Percentiles rank a stretch among this genome's conserved stretches.
Conservation (phyloP, 2,113 vertebrate species). For the Tetraodon nigroviridis region DNA sequence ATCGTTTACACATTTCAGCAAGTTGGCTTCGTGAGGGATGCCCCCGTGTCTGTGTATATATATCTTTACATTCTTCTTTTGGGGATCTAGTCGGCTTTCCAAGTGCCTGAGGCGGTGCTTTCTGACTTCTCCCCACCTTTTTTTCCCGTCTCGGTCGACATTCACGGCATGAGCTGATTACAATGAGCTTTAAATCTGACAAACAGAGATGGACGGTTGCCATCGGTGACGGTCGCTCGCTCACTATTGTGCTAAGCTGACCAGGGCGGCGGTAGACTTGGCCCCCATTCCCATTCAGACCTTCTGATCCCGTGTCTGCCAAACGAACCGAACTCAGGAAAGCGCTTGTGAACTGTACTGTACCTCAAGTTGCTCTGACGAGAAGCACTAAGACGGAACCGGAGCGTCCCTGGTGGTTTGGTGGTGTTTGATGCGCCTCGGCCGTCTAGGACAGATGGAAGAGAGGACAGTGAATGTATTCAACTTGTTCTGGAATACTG, state of each 20-base stretch:
- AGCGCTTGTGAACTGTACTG: constrained; percentile 97
- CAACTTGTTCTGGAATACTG: constrained; percentile 78
- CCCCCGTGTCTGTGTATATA: constrained; percentile 74
- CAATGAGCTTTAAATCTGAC: constrained; percentile 93
- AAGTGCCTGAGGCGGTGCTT: constrained; percentile 99
- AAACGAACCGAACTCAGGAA: constrained; percentile 92
- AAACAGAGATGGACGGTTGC: constrained; percentile 78
- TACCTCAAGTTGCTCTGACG: constrained; percentile 93
- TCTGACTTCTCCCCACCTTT: constrained; percentile 66
- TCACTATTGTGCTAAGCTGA: constrained; percentile 81
- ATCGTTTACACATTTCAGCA: constrained; percentile 85
- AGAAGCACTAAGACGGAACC: constrained; percentile 91
- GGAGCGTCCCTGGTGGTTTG: constrained; percentile 83
- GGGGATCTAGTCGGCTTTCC: constrained; percentile 78
- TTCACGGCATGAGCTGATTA: constrained; percentile 96
- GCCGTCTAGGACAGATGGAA: constrained; percentile 82
- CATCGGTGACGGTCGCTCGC: constrained; percentile 77
- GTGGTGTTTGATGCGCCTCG: constrained; percentile 85
- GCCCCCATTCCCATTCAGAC: constrained; percentile 87
- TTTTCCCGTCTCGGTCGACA: constrained; percentile 95
- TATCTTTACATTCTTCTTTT: constrained; percentile 76
- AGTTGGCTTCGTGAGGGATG: constrained; percentile 84
- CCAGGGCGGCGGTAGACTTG: constrained; percentile 86
- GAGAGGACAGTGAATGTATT: constrained; percentile 95
- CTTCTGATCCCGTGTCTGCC: constrained; percentile 89